A percentile compares a stretch with the other conserved stretches of the same genome.
Evolutionary conservation across 92 coral and sea anemone species (phyloP).

Genomic region (Paragorgia papillata): DNA sequence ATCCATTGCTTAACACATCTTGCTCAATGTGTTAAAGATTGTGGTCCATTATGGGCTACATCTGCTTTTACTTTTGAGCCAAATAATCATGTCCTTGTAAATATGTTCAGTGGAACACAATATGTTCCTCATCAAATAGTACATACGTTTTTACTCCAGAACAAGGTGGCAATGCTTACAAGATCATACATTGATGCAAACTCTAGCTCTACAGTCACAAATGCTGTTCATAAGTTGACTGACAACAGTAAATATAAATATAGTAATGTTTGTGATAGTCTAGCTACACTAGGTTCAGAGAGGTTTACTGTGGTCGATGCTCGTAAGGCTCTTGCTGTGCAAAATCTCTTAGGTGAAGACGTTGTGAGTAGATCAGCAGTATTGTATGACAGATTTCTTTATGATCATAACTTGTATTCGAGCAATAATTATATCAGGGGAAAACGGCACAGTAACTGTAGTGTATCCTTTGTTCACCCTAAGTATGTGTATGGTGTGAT

Average conservation of each 20-base stretch:
- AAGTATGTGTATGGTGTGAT: too few relatives aligned
- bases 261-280: background rate
- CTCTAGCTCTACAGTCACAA: background rate
- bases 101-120: too few relatives aligned
- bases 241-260: background rate
- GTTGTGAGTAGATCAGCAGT: background rate
- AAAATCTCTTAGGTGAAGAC: background rate
- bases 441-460: background rate
- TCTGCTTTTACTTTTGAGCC: background rate
- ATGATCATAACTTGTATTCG: background rate
- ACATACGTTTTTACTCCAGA: background rate
- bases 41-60: conserved; percentile 10
- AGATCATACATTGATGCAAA: background rate
- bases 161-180: background rate
- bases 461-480: too few relatives aligned
- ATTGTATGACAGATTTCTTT: background rate
- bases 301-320: background rate
- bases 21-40: background rate
- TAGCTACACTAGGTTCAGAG: background rate
- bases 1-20: too few relatives aligned
- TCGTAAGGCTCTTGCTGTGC: background rate
- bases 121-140: background rate
- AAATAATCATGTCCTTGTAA: background rate
- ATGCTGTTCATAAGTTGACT: background rate
- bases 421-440: background rate